Evolutionary conservation across 2,797 vertebrate genomes (phyloP).

Genomic region (Crypturellus tataupa): DNA sequence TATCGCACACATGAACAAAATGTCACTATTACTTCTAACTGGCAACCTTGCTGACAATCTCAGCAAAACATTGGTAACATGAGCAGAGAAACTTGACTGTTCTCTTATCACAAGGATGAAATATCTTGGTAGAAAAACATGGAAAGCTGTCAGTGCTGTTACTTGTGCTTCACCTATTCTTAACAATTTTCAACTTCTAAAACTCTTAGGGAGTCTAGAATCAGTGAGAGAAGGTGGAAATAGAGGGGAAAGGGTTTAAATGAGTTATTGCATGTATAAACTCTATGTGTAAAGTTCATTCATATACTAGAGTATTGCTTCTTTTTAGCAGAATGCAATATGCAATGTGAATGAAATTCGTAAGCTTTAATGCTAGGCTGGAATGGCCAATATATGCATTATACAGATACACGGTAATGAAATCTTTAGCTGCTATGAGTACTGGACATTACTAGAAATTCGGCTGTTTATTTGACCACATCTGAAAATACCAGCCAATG

Average conservation of each 20-base stretch:
- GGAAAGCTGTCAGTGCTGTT: background rate
- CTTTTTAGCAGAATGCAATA: background rate
- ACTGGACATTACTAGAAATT: background rate
- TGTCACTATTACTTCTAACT: constrained; percentile 6
- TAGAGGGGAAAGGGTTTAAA: background rate
- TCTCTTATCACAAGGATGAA: background rate
- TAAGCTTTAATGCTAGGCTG: background rate
- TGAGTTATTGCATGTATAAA: background rate
- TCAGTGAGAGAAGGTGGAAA: background rate
- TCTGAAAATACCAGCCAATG: constrained; percentile 11
- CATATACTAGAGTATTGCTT: background rate
- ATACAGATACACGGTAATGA: background rate
- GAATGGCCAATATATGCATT: background rate
- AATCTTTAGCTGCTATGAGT: background rate
- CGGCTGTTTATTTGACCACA: background rate
- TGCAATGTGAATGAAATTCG: background rate
- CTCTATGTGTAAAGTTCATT: background rate
- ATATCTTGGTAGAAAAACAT: background rate
- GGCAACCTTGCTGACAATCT: background rate
- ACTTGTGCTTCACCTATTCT: background rate
- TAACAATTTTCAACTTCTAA: background rate
- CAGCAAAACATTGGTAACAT: background rate
- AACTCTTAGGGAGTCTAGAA: background rate
- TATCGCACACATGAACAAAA: constrained; percentile 1
- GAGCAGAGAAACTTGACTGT: background rate